phyloP scores from a whole-genome alignment of 1,140 invertebrate species.

The Zaprionus taronus region DNA sequence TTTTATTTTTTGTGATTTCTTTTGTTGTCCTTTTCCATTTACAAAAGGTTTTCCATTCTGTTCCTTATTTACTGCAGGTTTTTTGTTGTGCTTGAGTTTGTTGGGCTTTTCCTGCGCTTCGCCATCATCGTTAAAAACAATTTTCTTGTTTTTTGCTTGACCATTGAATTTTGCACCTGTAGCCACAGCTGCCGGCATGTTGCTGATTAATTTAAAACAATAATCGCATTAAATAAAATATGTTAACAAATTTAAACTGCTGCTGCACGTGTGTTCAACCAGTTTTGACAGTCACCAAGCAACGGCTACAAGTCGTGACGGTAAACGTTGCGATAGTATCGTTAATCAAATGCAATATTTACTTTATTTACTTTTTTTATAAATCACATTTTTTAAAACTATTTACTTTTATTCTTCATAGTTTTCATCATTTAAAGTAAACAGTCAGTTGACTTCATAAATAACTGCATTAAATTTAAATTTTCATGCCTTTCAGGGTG shows the following conservation, averaged over 20 bases:
- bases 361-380: too few relatives aligned
- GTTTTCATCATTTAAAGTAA: neutral
- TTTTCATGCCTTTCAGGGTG: neutral
- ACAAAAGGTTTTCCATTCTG: conserved; percentile 25
- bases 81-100: conserved; percentile 41
- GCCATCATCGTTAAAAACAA: conserved; percentile 74
- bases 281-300: conserved; percentile 28
- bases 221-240: conserved; percentile 41
- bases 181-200: conserved; percentile 67
- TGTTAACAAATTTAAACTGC: conserved; percentile 1
- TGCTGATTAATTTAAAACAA: conserved; percentile 31
- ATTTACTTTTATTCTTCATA: neutral
- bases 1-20: conserved; percentile 46
- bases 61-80: conserved; percentile 21
- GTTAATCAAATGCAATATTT: neutral
- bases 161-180: conserved; percentile 52
- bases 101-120: conserved; percentile 49
- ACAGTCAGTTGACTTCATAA: neutral
- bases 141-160: conserved; percentile 72
- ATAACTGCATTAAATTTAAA: neutral
- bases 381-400: neutral
- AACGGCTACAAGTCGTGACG: conserved; percentile 12
- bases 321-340: neutral
- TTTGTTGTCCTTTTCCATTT: conserved; percentile 23
- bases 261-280: conserved; percentile 64